A percentile compares a stretch with the other conserved stretches of the same genome.
Conservation (phyloP, 2,888 invertebrate genomes). For the Tromatobia lineatoria region DNA sequence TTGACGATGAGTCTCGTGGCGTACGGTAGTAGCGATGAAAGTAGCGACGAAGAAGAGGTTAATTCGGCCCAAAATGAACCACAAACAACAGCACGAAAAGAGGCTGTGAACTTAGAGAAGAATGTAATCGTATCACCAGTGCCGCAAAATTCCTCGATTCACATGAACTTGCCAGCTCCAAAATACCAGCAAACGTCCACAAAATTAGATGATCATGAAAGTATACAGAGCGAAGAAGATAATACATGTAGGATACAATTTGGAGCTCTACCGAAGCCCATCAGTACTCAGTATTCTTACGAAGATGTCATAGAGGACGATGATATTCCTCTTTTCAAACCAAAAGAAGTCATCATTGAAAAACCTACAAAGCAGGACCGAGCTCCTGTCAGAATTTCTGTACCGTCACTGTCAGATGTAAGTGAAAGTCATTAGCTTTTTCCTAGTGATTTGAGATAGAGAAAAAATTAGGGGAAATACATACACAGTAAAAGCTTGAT, state of each 20-base stretch:
- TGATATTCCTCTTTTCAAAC: slow-evolving; percentile 85
- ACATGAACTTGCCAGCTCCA: slow-evolving; percentile 51
- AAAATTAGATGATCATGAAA: slow-evolving; percentile 5
- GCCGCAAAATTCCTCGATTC: slow-evolving; percentile 3
- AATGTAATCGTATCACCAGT: slow-evolving; percentile 17
- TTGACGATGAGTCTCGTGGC: slow-evolving; percentile 81
- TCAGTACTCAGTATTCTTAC: slow-evolving; percentile 63
- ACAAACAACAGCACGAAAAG: slow-evolving; percentile 10
- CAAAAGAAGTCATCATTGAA: slow-evolving; percentile 75
- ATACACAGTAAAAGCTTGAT: too few species aligned
- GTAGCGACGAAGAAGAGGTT: slow-evolving; percentile 78
- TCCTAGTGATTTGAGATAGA: neutral
- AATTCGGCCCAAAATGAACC: slow-evolving; percentile 52
- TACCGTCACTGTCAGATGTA: slow-evolving; percentile 90
- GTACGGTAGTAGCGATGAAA: slow-evolving; percentile 82
- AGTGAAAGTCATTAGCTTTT: slow-evolving; percentile 59
- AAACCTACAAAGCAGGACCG: slow-evolving; percentile 79
- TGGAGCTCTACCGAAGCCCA: slow-evolving; percentile 86
- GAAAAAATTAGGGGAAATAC: too few species aligned
- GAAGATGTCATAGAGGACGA: slow-evolving; percentile 85
- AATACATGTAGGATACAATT: slow-evolving; percentile 71
- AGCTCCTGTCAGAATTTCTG: slow-evolving; percentile 88
- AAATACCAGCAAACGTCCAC: slow-evolving; percentile 16
- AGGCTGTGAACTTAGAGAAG: slow-evolving; percentile 2
- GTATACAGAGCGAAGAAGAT: neutral